Conservation (phyloP, 2,113 vertebrate genomes). For the Prionailurus bengalensis region DNA sequence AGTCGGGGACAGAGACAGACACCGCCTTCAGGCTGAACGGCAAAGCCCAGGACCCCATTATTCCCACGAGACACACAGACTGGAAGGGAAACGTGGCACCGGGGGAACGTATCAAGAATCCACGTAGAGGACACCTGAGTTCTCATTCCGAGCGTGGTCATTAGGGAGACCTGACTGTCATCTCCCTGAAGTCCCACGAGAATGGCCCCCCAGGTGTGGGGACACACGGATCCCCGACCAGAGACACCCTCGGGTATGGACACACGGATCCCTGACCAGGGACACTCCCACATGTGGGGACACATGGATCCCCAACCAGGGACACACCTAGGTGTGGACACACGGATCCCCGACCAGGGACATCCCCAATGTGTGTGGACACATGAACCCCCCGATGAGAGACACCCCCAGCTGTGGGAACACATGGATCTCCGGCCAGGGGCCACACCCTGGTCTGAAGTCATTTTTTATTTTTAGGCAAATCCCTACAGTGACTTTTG, state of each 20-base stretch:
- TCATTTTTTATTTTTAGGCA: neutral
- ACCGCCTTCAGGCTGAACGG: neutral
- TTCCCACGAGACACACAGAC: accelerated
- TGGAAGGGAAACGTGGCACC: neutral
- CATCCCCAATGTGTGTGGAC: no score
- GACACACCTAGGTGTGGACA: no score
- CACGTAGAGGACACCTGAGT: no score
- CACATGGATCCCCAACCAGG: neutral
- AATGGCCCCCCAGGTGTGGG: accelerated
- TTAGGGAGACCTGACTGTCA: neutral
- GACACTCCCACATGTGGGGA: no score
- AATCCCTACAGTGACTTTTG: neutral
- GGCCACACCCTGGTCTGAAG: neutral
- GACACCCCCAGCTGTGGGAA: no score
- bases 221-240: neutral
- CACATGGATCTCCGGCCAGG: no score
- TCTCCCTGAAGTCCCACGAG: neutral
- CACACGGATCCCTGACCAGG: no score
- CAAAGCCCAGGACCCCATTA: accelerated
- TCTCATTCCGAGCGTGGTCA: neutral
- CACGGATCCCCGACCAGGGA: no score
- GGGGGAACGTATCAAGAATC: neutral
- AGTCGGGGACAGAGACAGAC: neutral
- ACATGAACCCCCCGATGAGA: no score
- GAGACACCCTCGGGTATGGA: no score